Evolutionary conservation across 2,113 vertebrate genomes (phyloP).

Genomic region (Megaptera novaeangliae): DNA sequence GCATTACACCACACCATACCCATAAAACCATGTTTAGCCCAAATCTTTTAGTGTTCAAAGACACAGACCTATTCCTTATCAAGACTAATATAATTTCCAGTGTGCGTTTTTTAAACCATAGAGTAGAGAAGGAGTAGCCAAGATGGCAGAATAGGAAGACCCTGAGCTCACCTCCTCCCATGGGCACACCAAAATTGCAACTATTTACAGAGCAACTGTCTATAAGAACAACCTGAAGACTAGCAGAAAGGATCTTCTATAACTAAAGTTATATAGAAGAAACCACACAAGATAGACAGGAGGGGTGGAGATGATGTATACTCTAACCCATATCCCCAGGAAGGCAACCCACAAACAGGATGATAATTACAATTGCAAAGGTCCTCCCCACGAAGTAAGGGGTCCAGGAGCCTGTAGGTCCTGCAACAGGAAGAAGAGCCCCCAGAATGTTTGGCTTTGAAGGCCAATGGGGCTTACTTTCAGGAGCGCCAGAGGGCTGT

Average conservation of each 20-base stretch:
- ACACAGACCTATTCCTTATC: conserved; percentile 71
- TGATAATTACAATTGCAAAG: background rate
- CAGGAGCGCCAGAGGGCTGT: too few relatives aligned
- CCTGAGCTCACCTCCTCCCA: background rate
- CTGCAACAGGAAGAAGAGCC: background rate
- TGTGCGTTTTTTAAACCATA: conserved; percentile 65
- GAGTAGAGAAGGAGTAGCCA: background rate
- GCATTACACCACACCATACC: background rate
- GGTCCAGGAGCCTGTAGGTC: background rate
- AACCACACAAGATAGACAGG: background rate
- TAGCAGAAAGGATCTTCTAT: background rate
- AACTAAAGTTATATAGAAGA: background rate
- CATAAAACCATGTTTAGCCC: conserved; percentile 60
- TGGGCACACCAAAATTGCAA: background rate
- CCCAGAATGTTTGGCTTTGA: background rate
- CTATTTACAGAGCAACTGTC: background rate
- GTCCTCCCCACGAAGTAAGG: background rate
- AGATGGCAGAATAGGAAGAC: background rate
- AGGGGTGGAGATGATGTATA: background rate
- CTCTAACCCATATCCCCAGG: background rate
- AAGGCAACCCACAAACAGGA: background rate
- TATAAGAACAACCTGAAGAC: background rate
- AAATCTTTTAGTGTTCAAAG: conserved; percentile 67
- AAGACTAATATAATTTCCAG: conserved; percentile 71
- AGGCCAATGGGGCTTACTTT: too few relatives aligned